Evolutionary conservation across 37 sponge, comb jelly and placozoan genomes (phyloP).

Genomic region (Beroe forskalii): DNA sequence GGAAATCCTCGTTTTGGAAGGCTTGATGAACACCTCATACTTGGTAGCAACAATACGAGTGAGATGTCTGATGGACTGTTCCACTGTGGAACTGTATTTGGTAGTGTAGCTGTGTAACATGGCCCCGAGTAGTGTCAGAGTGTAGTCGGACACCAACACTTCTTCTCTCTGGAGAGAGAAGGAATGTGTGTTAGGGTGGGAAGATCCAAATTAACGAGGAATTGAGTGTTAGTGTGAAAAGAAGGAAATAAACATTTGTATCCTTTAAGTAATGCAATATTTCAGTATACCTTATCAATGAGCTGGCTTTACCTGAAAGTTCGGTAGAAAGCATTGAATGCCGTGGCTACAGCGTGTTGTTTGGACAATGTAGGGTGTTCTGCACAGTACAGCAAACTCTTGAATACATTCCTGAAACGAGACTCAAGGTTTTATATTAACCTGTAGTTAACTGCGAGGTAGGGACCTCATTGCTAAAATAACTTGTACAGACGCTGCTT

Average conservation of each 20-base stretch:
- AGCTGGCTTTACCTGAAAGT: constrained; percentile 65
- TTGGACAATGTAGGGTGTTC: background rate
- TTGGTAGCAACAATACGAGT: constrained; percentile 33
- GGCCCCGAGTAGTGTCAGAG: background rate
- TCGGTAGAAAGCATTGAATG: constrained; percentile 50
- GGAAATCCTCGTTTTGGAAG: background rate
- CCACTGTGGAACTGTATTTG: background rate
- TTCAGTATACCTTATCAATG: too few species aligned
- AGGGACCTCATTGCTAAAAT: too few species aligned
- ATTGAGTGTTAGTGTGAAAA: too few species aligned
- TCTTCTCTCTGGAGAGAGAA: background rate
- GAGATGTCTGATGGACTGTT: background rate
- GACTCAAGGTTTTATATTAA: too few species aligned
- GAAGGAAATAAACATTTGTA: too few species aligned
- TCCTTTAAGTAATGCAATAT: too few species aligned
- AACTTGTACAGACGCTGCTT: too few species aligned
- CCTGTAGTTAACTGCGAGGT: too few species aligned
- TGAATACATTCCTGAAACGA: constrained; percentile 55
- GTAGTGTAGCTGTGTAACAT: background rate
- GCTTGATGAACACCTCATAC: background rate
- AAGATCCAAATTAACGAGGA: too few species aligned
- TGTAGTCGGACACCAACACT: constrained; percentile 45
- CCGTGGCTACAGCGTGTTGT: constrained; percentile 39
- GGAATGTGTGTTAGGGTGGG: too few species aligned
- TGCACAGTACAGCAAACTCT: constrained; percentile 17